Evolutionary conservation across 2,888 invertebrate species (phyloP), one percentile per base, ranked within the genome.

Genomic region (Hirtodrosophila alboralis): DNA sequence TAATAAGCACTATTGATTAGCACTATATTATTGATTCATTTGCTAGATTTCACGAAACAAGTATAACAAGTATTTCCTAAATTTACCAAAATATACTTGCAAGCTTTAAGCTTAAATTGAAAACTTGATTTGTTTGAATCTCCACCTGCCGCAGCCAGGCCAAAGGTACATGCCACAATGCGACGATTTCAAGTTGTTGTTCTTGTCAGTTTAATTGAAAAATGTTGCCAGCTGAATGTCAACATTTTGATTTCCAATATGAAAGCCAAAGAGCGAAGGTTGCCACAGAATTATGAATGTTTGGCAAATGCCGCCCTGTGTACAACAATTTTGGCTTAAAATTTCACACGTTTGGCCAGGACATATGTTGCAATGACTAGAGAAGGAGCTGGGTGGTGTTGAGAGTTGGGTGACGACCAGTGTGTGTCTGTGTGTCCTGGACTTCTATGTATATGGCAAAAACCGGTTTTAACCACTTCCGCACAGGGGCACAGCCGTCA

Each of bases 191-290:
- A 40, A 28, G 37, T 40, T 52, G 49, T 51, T 68, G 41, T 63
- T 45, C 43, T 28, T 51, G 45, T 60, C 60, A 41, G 49, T 61
- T 80, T 79, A 86, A 84, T 80, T 80, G 83, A 85, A 86, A 79
- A 79, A 83, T 79, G 63, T 65, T 80, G 66, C 62, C 69, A 54
- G 62, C 79, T 64, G 64, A 65, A 63, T 86, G 77, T 83, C 84
- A 83, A 80, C 84, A 84, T 80, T 86, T 77, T 80, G 81, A 83
- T 83, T 83, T 83, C 84, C 81, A 86, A 83, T 83, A 83, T 83
- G 86, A 75, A 67, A 66, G 54, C 47, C 36, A 38, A 27, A 45
- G 5, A 45, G 40, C 48, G 53, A 27, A 48, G n/a, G n/a, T n/a
- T n/a, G 45, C 51, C 41, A 16, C 45, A 38, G 33, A 34, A 64